These are phyloP conservation scores for Timema cristinae DNA, from an alignment of 2,888 invertebrate genomes.

Conservation along the genomic window DNA sequence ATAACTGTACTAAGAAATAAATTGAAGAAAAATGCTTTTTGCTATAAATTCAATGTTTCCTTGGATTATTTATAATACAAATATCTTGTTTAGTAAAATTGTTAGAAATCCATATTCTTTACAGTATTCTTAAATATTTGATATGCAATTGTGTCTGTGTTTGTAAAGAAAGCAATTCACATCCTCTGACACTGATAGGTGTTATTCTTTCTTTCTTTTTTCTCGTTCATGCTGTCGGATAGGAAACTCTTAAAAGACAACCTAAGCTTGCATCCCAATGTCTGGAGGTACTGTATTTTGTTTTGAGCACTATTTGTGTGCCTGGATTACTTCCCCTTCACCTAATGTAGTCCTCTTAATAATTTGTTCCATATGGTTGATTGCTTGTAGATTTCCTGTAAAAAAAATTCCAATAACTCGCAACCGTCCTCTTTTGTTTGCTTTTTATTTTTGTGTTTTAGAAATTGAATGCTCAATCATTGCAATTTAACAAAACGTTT, in stretches of 20 bases:
- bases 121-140: no score
- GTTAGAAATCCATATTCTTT: no score
- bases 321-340: constrained; percentile 13
- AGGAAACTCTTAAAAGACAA: constrained; percentile 38
- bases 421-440: neutral
- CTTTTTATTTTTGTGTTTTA: constrained; percentile 17
- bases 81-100: no score
- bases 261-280: constrained; percentile 38
- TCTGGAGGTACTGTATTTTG: constrained; percentile 36
- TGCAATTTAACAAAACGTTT: constrained; percentile 10
- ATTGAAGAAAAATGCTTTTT: no score
- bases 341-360: neutral
- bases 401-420: neutral
- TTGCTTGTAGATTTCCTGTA: constrained; percentile 22
- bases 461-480: neutral
- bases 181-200: constrained; percentile 30
- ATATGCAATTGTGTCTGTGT: no score
- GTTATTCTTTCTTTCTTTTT: constrained; percentile 32
- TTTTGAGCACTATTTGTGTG: constrained; percentile 25
- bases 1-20: no score
- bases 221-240: constrained; percentile 34
- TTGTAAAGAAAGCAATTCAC: constrained; percentile 8
- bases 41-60: no score
- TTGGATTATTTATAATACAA: no score
- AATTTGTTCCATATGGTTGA: neutral